Evolutionary conservation across 2,888 invertebrate genomes (phyloP), one percentile per base, ranked within the genome.

Genomic region (Trimorus sp.): DNA sequence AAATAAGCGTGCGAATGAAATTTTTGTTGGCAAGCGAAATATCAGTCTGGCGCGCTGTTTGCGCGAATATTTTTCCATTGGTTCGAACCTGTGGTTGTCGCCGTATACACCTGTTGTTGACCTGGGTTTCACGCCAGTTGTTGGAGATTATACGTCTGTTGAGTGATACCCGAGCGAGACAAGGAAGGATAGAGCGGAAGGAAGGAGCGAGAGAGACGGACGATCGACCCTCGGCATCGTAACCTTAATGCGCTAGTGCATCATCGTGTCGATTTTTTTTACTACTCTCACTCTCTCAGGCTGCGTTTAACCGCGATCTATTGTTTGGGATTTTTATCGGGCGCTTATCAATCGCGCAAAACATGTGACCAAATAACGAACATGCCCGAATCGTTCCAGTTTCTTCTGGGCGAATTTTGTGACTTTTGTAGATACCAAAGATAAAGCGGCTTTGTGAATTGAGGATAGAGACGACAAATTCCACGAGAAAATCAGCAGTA

Each of bases 231-330:
- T 78, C 82, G 73, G 70, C 74, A 74, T 54, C 36, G 74, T 78
- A 74, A 78, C 74, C 82, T 78, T 75, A 78, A 82, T 82, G 82
- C 48, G 68, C 53, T 49, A 54, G 49, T 82, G 78, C 78, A 74
- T 78, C 70, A 75, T 70, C 75, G 45, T 15, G 71, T 70, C 70
- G 70, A 65, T 62, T 80, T 81, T 81, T n/a, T 59, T 59, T 54
- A 38, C 49, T 14, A 48, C 49, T 40, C 45, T 54, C 49, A 12
- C 8, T 8, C 40, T 68, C 53, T 36, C 69, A 69, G 26, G 48
- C 56, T 54, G 51, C 37, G 51, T 74, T 58, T 51, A 56, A 74
- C 62, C 51, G 53, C 42, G 37, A 51, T 53, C 65, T 14, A 78
- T 78, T 78, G 70, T 77, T 60, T 60, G n/a, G 45, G 5, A 53